Percentiles rank a stretch among this genome's conserved stretches.
Evolutionary conservation across 2,113 vertebrate genomes (phyloP).

Genomic region (Pituophis catenifer): DNA sequence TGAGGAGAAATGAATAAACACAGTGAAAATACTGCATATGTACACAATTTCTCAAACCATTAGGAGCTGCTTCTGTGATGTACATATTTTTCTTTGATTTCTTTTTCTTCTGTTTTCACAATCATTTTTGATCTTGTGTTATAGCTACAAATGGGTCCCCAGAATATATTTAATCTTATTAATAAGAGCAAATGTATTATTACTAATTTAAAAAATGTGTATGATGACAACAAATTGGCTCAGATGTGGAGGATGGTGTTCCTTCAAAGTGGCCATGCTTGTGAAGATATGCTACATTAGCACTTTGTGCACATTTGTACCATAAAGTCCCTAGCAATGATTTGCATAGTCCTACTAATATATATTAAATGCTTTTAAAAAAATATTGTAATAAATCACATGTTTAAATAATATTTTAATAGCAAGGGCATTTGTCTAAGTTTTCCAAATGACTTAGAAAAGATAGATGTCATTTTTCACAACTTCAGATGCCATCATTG

Average conservation of each 20-base stretch:
- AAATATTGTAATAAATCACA: neutral
- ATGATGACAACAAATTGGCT: neutral
- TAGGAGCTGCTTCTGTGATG: neutral
- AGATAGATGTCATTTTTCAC: neutral
- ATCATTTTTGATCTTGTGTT: neutral
- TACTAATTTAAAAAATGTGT: neutral
- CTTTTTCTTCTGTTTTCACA: neutral
- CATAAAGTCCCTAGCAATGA: neutral
- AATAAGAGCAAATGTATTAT: neutral
- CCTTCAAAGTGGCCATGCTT: neutral
- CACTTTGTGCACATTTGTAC: too few relatives aligned
- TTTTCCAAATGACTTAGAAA: neutral
- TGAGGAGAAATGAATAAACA: slow-evolving; percentile 25
- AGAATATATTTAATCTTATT: neutral
- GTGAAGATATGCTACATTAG: neutral
- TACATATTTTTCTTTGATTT: neutral
- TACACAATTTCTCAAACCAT: slow-evolving; percentile 3
- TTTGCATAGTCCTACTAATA: neutral
- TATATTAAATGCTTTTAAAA: neutral
- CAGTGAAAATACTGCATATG: slow-evolving; percentile 21
- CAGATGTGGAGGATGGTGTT: neutral
- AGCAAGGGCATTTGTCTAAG: neutral
- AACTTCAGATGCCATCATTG: neutral
- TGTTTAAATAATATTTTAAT: neutral
- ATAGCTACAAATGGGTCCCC: neutral